Evolutionary conservation across 1,140 invertebrate species (phyloP).

Genomic region (Bombus fervidus): DNA sequence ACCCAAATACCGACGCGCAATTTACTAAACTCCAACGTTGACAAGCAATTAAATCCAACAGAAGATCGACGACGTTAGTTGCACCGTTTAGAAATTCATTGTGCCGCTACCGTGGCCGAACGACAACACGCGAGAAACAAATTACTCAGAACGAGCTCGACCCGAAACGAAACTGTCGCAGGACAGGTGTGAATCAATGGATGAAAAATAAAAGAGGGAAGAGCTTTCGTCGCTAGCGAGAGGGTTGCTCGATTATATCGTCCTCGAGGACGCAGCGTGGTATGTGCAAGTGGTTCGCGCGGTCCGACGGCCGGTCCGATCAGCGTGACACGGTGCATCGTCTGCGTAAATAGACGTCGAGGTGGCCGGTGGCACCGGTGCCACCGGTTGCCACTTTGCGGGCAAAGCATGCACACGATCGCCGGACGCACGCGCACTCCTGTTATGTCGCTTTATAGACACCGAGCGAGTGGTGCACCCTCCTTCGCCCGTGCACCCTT

Average conservation of each 20-base stretch:
- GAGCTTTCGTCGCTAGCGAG: not conserved
- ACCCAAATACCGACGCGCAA: no score
- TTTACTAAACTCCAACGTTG: no score
- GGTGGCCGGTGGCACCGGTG: constrained; percentile 40
- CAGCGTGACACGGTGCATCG: constrained; percentile 61
- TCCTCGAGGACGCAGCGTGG: constrained; percentile 32
- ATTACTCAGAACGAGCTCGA: no score
- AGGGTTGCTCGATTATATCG: not conserved
- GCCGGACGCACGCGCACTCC: constrained; percentile 45
- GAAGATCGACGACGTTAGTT: no score
- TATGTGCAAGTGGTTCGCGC: constrained; percentile 34
- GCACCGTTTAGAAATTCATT: no score
- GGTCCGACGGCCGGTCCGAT: constrained; percentile 32
- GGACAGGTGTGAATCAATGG: no score
- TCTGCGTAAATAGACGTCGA: constrained; percentile 68
- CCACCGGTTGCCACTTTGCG: constrained; percentile 74
- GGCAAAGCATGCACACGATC: constrained; percentile 39
- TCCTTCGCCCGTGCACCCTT: constrained; percentile 42
- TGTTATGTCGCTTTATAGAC: constrained; percentile 58
- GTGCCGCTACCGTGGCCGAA: no score
- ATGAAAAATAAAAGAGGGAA: no score
- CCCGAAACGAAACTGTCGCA: no score
- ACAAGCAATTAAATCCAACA: no score
- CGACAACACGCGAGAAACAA: no score
- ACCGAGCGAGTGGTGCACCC: constrained; percentile 1